phyloP scores from a whole-genome alignment of 2,888 invertebrate genomes.

The Macrophya alboannulata region DNA sequence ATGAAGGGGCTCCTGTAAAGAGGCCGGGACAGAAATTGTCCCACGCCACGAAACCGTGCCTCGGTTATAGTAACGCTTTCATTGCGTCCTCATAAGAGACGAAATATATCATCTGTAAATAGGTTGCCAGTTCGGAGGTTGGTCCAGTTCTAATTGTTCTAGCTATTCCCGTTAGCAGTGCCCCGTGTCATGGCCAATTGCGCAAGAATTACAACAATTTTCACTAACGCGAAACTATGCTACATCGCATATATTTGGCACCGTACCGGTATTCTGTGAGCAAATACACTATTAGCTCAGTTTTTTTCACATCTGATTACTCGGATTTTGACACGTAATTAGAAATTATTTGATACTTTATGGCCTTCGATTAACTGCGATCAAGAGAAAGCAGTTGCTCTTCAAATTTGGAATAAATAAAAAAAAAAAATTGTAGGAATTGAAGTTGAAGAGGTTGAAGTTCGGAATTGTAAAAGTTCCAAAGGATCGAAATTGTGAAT shows the following conservation, averaged over 20 bases:
- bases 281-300: too few species aligned
- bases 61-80: constrained; percentile 65
- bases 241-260: background rate
- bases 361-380: too few species aligned
- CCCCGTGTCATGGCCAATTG: constrained; percentile 51
- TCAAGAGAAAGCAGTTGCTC: too few species aligned
- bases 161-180: constrained; percentile 51
- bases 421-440: too few species aligned
- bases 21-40: background rate
- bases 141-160: constrained; percentile 70
- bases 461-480: too few species aligned
- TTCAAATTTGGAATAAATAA: too few species aligned
- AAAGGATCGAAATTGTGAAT: too few species aligned
- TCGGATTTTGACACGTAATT: too few species aligned
- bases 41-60: constrained; percentile 55
- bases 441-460: too few species aligned
- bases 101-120: constrained; percentile 71
- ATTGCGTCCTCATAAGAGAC: constrained; percentile 59
- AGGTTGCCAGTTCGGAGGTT: constrained; percentile 61
- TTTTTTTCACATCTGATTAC: too few species aligned
- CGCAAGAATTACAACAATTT: constrained; percentile 40
- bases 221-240: background rate
- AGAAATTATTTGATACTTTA: too few species aligned
- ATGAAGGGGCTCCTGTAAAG: constrained; percentile 19
- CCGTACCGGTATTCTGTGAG: background rate